Evolutionary conservation across 2,888 invertebrate genomes (phyloP).

Genomic region (Drosophila villosipedis): DNA sequence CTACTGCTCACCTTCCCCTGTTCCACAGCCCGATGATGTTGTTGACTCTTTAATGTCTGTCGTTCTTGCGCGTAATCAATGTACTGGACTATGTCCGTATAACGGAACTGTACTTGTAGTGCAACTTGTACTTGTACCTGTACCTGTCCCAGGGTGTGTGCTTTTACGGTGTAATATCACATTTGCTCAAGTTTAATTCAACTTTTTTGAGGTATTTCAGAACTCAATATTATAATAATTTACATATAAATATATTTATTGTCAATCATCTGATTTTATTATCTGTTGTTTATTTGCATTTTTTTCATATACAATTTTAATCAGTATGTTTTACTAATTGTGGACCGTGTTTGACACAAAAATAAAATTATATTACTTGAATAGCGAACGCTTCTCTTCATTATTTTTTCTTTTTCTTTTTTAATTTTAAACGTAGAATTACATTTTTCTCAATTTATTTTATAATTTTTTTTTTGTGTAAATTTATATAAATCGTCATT

Average conservation of each 20-base stretch:
- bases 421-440: background rate
- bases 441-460: background rate
- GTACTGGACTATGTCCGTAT: conserved; percentile 22
- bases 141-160: conserved; percentile 4
- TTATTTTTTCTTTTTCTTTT: background rate
- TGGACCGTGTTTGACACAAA: background rate
- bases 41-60: conserved; percentile 55
- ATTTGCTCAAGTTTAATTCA: background rate
- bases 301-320: background rate
- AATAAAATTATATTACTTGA: background rate
- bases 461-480: background rate
- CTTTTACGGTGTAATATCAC: background rate
- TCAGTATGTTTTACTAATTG: background rate
- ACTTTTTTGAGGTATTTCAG: background rate
- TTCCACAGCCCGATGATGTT: conserved; percentile 45
- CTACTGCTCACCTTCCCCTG: background rate
- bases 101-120: conserved; percentile 62
- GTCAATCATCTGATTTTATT: background rate
- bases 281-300: background rate
- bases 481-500: background rate
- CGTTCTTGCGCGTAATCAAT: conserved; percentile 21
- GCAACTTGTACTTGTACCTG: conserved; percentile 21
- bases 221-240: background rate
- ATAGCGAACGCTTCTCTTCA: background rate
- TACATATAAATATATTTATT: background rate